Evolutionary conservation across 2,888 invertebrate species (phyloP), one percentile per base, ranked within the genome.

Genomic region (Folsomia manolachei): DNA sequence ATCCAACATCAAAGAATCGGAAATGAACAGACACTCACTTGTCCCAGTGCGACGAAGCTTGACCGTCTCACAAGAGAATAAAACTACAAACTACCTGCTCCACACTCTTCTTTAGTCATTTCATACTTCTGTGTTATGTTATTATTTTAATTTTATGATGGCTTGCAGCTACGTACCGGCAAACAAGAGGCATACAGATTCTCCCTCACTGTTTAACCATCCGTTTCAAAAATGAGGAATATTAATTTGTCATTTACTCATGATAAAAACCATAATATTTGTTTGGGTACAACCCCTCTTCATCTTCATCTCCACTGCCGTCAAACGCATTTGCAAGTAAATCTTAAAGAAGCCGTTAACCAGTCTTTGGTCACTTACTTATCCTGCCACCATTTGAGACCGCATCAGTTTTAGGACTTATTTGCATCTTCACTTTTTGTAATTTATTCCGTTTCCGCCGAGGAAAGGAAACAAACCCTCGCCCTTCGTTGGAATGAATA

Each of bases 11-110:
- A 71, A 69, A 75, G 75, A 69, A 73, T 77, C 77, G 77, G 77
- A 77, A 77, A 77, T 77, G 77, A 77, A 69, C 69, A 73, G 75
- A 76, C 73, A 72, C 71, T 72, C 72, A 73, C 71, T n/a, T n/a
- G n/a, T n/a, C n/a, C n/a, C n/a, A n/a, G 77, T 63, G 70, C 71
- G 53, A 61, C 72, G 27, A 70, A 75, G 71, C 73, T 71, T 73
- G 73, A 73, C 73, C 68, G 56, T 63, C 52, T 60, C 53, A 69
- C 27, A 69, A 18, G 39, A 39, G 39, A 39, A 39, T 39, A 39
- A 39, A 39, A 39, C 39, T 39, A n/a, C n/a, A 39, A 39, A 39
- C 39, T 39, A 14, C 14, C 7, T 39, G 39, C 39, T 39, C n/a
- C n/a, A n/a, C n/a, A n/a, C n/a, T n/a, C n/a, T n/a, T n/a, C n/a